Base-by-base conservation (phyloP, 2,888 invertebrate species). In the Luperina nickerlii region DNA sequence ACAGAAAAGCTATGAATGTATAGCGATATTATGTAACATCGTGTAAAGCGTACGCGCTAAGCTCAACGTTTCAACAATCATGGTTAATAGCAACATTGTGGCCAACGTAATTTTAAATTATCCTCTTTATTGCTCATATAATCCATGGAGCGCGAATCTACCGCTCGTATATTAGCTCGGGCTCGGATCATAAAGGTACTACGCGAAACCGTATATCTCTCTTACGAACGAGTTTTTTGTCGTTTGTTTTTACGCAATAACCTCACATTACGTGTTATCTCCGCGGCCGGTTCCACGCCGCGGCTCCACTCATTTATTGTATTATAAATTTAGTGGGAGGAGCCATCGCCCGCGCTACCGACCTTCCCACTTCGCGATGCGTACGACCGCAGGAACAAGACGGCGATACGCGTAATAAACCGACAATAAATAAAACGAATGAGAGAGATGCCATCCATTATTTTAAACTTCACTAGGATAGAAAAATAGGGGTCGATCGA, bases 271-370 rank as follows among this genome's bases (percentile, higher is more conserved):
- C 94, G 92, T 93, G 94, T 93, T 96, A 96, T 94, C 95, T 93
- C 89, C 91, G 91, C 92, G 90, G 95, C 95, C 95, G 95, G 95
- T 95, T 96, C 92, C 93, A 90, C 92, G 90, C 90, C 90, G 90
- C 92, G 92, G 94, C 94, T 95, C 94, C 92, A 93, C 93, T 95
- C 96, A 95, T 96, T 96, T 96, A 96, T 95, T 95, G 95, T 94
- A 96, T 96, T 95, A 96, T 95, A 94, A 96, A 96, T 96, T 94
- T 95, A 91, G 96, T 96, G 96, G 97, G 97, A 95, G 97, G 97
- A 94, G 96, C 94, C 87, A 94, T 92, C 91, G 93, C 88, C 83
- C 91, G 91, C 90, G 91, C 92, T 89, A 92, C 89, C 92, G 94
- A 90, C 95, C 96, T 96, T 94, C 96, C 96, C 96, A 96, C 96